A percentile compares a stretch with the other conserved stretches of the same genome.
These are phyloP conservation scores for Ridgeia piscesae DNA, from an alignment of 1,140 invertebrate genomes.

Conservation along the genomic window DNA sequence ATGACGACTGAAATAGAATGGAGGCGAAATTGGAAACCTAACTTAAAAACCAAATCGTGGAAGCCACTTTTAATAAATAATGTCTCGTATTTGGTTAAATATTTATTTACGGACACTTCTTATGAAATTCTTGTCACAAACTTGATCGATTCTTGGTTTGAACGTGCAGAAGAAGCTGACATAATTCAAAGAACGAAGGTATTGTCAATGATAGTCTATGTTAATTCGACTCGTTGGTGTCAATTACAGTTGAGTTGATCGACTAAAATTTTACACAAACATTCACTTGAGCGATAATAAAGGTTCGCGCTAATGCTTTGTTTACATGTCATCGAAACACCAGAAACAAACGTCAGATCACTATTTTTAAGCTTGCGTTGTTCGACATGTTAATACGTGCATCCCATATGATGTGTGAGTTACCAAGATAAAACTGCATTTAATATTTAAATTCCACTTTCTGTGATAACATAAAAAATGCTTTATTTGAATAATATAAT, in stretches of 20 bases:
- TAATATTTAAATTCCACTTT: too few relatives aligned
- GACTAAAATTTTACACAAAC: neutral
- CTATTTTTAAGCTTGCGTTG: neutral
- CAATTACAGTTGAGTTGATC: neutral
- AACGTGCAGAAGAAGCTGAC: conserved; percentile 36
- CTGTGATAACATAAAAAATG: too few relatives aligned
- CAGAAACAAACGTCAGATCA: neutral
- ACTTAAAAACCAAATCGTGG: conserved; percentile 46
- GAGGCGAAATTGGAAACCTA: conserved; percentile 50
- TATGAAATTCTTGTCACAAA: conserved; percentile 50
- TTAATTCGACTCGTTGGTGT: neutral
- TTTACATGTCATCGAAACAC: too few relatives aligned
- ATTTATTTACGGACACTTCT: conserved; percentile 39
- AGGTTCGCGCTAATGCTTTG: neutral
- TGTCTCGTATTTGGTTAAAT: conserved; percentile 45
- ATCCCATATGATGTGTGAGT: neutral
- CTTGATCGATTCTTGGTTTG: conserved; percentile 45
- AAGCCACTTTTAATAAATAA: conserved; percentile 37
- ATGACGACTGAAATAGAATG: conserved; percentile 43
- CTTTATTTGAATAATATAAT: too few relatives aligned
- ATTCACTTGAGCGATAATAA: neutral
- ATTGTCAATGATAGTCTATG: neutral
- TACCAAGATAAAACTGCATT: neutral
- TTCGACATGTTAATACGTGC: neutral
- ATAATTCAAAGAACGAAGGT: conserved; percentile 45